Conservation (phyloP, 2,113 vertebrate species). For the Calonectris borealis region DNA sequence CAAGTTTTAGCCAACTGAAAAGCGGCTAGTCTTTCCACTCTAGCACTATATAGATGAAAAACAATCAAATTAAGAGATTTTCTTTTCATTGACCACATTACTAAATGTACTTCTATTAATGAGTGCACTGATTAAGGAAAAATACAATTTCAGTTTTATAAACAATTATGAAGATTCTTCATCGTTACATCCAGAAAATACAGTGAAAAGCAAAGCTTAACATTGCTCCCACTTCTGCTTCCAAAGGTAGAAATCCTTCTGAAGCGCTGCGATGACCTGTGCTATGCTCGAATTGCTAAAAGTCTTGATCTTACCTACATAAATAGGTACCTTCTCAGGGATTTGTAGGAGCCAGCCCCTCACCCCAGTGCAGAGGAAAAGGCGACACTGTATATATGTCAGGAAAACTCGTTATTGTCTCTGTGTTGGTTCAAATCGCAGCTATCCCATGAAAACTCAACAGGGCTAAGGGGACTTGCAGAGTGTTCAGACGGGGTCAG, state of each 20-base stretch:
- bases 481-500: no score
- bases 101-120: fast-evolving
- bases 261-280: fast-evolving
- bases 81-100: not conserved
- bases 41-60: not conserved
- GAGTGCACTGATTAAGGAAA: not conserved
- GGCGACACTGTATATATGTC: fast-evolving
- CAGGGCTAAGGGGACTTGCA: no score
- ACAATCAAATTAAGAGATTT: not conserved
- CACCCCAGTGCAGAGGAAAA: not conserved
- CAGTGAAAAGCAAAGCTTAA: not conserved
- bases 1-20: not conserved
- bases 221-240: not conserved
- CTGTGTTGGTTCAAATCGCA: not conserved
- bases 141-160: not conserved
- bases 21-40: no score
- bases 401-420: not conserved
- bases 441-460: not conserved
- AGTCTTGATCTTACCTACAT: not conserved
- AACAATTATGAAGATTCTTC: no score
- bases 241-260: not conserved
- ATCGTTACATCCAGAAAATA: fast-evolving
- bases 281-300: no score
- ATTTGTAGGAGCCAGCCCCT: not conserved
- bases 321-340: not conserved